A percentile compares a stretch with the other conserved stretches of the same genome.
phyloP scores from a whole-genome alignment of 1,140 invertebrate genomes.

The Nixonia krombeini region DNA sequence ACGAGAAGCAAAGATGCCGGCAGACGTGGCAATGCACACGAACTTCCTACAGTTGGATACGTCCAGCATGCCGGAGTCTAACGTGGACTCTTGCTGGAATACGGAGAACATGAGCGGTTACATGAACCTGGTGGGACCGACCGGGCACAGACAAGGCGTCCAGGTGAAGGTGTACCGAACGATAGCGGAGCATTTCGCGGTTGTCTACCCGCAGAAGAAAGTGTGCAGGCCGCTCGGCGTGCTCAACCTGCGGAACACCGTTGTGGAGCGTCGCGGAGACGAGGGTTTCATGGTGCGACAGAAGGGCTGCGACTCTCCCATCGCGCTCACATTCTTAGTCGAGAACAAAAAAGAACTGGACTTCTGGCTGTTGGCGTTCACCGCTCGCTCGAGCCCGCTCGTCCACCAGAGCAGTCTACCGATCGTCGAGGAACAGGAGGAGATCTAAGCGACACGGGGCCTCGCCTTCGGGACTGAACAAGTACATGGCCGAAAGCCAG shows the following conservation, averaged over 20 bases:
- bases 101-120: conserved; percentile 77
- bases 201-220: conserved; percentile 78
- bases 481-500: conserved; percentile 49
- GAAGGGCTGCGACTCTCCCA: conserved; percentile 75
- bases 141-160: conserved; percentile 74
- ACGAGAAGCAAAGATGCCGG: too few species aligned
- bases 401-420: conserved; percentile 75
- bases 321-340: conserved; percentile 75
- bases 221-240: conserved; percentile 76
- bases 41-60: conserved; percentile 61
- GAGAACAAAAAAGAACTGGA: conserved; percentile 75
- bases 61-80: conserved; percentile 53
- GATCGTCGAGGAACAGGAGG: conserved; percentile 76
- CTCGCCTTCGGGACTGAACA: neutral
- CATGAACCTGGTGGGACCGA: conserved; percentile 74
- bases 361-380: conserved; percentile 76
- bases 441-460: conserved; percentile 57
- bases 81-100: conserved; percentile 70
- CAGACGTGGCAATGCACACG: conserved; percentile 66
- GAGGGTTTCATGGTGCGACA: conserved; percentile 75
- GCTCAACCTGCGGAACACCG: conserved; percentile 76
- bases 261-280: conserved; percentile 71
- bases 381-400: conserved; percentile 70
- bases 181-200: conserved; percentile 78
- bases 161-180: conserved; percentile 78